These are phyloP conservation scores for Ophiothrix spiculata DNA, from an alignment of 35 echinoderm and acorn worm genomes.

Conservation along the genomic window DNA sequence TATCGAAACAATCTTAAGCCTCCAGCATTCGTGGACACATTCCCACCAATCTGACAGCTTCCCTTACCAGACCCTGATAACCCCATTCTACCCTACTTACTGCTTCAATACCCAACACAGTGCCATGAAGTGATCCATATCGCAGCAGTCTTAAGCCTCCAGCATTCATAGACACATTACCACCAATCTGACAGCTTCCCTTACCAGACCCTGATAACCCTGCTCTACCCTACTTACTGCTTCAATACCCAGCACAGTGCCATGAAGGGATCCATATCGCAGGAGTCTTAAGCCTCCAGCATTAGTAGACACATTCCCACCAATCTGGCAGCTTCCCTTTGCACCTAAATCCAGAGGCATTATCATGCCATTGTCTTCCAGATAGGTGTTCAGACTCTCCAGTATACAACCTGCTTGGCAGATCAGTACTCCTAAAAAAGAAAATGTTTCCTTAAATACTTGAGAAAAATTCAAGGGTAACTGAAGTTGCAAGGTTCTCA, in stretches of 20 bases:
- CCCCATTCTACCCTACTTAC: no score
- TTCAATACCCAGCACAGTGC: constrained; percentile 83
- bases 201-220: no score
- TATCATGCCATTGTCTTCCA: constrained; percentile 43
- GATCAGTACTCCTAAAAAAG: constrained; percentile 60
- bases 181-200: constrained; percentile 90
- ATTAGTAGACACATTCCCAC: constrained; percentile 91
- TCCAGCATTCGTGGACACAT: constrained; percentile 92
- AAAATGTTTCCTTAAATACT: no score
- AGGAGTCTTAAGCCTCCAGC: constrained; percentile 85
- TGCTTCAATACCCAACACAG: constrained; percentile 84
- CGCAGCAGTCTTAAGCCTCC: constrained; percentile 78
- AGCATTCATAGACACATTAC: constrained; percentile 91
- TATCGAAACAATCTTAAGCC: constrained; percentile 79
- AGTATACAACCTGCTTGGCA: constrained; percentile 89
- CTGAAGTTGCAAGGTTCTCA: no score
- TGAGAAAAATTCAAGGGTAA: no score
- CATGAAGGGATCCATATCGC: constrained; percentile 82
- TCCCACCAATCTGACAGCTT: constrained; percentile 90
- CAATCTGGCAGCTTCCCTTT: constrained; percentile 91
- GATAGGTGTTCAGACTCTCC: constrained; percentile 71
- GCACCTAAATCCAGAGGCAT: constrained; percentile 86
- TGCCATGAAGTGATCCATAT: constrained; percentile 88
- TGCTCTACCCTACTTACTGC: no score
- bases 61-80: no score